Conservation (phyloP, 2,888 invertebrate species). For the Hypsopygia costalis region DNA sequence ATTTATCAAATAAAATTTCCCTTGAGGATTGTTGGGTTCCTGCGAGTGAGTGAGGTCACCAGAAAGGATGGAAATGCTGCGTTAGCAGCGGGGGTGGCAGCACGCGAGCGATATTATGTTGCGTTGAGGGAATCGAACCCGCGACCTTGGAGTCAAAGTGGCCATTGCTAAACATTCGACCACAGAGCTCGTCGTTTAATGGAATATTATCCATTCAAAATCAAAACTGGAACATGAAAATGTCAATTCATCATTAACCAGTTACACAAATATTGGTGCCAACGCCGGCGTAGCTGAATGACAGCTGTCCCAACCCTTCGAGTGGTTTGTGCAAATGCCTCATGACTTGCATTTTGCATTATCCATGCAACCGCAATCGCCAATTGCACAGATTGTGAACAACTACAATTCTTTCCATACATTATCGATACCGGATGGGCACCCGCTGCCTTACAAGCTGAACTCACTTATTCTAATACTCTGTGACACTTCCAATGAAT, state of each 20-base stretch:
- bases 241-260: neutral
- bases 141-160: too few species aligned
- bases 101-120: too few species aligned
- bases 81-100: too few species aligned
- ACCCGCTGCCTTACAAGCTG: conserved; percentile 18
- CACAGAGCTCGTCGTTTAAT: too few species aligned
- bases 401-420: neutral
- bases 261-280: conserved; percentile 1
- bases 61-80: too few species aligned
- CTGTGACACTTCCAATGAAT: conserved; percentile 28
- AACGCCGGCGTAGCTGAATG: conserved; percentile 1
- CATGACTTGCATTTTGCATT: conserved; percentile 44
- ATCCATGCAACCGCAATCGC: conserved; percentile 47
- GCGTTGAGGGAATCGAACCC: too few species aligned
- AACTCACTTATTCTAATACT: conserved; percentile 21
- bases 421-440: conserved; percentile 5
- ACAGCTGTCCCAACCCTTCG: conserved; percentile 1
- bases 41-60: too few species aligned
- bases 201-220: neutral
- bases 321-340: conserved; percentile 50
- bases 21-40: too few species aligned
- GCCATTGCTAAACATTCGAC: too few species aligned
- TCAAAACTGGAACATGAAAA: neutral
- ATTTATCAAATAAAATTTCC: too few species aligned
- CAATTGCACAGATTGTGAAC: conserved; percentile 41